Evolutionary conservation across 2,888 invertebrate genomes (phyloP), one percentile per base, ranked within the genome.

Genomic region (Corythucha ciliata): DNA sequence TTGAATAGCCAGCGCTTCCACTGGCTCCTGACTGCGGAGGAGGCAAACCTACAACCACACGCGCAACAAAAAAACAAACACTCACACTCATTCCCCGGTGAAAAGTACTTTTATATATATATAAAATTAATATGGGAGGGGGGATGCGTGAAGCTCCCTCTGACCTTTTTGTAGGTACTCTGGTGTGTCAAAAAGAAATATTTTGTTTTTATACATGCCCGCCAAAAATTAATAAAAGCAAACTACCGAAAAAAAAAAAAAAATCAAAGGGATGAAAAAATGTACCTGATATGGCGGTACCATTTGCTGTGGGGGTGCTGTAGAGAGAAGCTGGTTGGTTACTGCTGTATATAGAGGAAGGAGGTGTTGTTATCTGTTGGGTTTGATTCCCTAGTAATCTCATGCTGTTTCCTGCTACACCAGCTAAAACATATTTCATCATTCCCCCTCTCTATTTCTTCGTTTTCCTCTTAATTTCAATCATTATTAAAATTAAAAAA

Each of bases 321-420:
- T 79, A 67, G 78, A 83, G 64, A 79, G 80, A 63, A 79, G 82
- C 64, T 71, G 63, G 64, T 54, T 65, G 65, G 48, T 59, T 69
- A 61, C 70, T 69, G 59, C 72, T 72, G 64, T 72, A 72, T 57
- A 80, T 73, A 58, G 80, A 77, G 61, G 78, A 80, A 65, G 82
- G 79, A 58, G 81, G 66, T 36, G 66, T 67, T 50, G 80, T 62
- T 72, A 77, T 65, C 73, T 72, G 65, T 71, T 76, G 77, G 37
- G 57, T 56, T 55, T 54, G 57, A 47, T 60, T 64, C 44, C 66
- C 63, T 42, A 66, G 57, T 48, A 67, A 60, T 26, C 65, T 56
- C 62, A 66, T 63, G 57, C 63, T 62, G 56, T 61, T 64, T 48
- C 62, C 63, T 50, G 61, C 57, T 40, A 61, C 59, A 49, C 50